These are phyloP conservation scores for Oreochromis aureus DNA, from an alignment of 2,113 vertebrate species.

Conservation along the genomic window DNA sequence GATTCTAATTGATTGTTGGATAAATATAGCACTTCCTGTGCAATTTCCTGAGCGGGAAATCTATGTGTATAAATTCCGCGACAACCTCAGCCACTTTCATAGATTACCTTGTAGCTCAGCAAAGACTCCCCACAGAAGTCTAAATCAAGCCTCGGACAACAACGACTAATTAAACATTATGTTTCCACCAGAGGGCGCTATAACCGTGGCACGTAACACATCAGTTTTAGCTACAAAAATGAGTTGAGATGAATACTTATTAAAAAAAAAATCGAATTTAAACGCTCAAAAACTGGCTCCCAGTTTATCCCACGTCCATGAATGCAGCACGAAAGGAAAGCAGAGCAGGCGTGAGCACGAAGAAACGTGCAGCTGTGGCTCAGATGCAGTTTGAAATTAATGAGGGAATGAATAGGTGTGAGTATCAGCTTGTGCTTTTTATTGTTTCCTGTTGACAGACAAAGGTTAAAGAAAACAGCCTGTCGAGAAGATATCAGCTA, in stretches of 20 bases:
- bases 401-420: not conserved
- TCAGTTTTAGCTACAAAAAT: not conserved
- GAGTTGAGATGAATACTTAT: not conserved
- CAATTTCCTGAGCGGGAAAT: not conserved
- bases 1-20: not conserved
- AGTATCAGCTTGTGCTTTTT: not conserved
- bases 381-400: not conserved
- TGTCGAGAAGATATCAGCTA: not conserved
- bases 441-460: not conserved
- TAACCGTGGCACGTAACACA: not conserved
- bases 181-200: not conserved
- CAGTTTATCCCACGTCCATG: not conserved
- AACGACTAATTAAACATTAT: not conserved
- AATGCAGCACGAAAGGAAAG: not conserved
- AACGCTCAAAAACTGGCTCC: accelerated
- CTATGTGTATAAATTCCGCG: accelerated
- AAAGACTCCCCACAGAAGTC: not conserved
- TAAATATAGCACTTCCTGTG: not conserved
- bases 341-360: not conserved
- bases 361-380: not conserved
- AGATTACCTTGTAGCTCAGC: not conserved
- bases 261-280: accelerated
- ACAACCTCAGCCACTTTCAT: accelerated
- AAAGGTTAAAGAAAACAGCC: not conserved
- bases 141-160: not conserved